Base-by-base conservation (phyloP, 1,140 invertebrate species). In the Megalopta genalis region DNA sequence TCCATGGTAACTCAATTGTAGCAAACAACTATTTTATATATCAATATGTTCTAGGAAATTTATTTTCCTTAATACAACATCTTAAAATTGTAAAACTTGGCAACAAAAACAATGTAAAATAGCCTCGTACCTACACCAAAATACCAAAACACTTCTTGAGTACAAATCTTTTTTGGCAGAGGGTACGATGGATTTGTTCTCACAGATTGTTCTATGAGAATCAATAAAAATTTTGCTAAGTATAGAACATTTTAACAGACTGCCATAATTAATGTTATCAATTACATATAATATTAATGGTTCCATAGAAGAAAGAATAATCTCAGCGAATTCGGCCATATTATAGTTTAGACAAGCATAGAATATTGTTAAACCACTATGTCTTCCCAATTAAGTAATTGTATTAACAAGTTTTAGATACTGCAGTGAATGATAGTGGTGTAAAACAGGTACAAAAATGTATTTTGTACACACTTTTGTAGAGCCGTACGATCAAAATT, bases 191-290 rank as follows among this genome's bases (percentile, higher is more conserved):
- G n/a, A 59, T 21, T 60, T 39, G 9, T 72, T 71, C 63, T 37
- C 49, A 23, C 54, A 67, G 16, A 25, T 32, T 84, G 23, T 39
- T 71, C 52, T 63, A 60, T 42, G 32, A 27, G 67, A 69, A 57
- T 16, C 27, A 23, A 62, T 62, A 7, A 54, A 16, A 49, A 65
- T 18, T 72, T 86, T 81, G 59, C 57, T 68, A 71, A 78, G 66
- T 69, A 78, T 63, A 37, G 67, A 78, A 62, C 63, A 71, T 86
- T 85, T 86, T 32, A 69, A 86, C 52, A 86, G 81, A 86, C 85
- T 86, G 85, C 85, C 84, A 86, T 86, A 86, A 66, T 86, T 86
- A 80, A 86, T 83, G 39, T 80, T 86, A 69, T 65, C 25, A 37
- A 72, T 14, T 70, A 77, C 64, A 63, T 73, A 18, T 70, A n/a